Evolutionary conservation across 1,140 invertebrate species (phyloP).

Genomic region (Sinonovacula constricta): DNA sequence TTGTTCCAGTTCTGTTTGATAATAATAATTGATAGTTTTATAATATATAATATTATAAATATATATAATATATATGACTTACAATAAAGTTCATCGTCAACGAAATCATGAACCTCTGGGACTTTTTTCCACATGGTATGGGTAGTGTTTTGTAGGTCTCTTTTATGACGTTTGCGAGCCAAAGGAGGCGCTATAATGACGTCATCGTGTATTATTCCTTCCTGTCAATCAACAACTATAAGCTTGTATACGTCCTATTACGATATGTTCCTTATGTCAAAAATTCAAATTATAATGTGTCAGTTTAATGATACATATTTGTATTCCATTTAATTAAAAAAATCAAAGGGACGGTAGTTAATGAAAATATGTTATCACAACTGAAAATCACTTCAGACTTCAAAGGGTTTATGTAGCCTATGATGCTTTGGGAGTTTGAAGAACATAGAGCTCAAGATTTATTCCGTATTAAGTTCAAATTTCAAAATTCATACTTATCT

Average conservation of each 20-base stretch:
- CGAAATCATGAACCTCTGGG: conserved; percentile 38
- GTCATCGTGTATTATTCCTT: conserved; percentile 65
- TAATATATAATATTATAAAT: too few species aligned
- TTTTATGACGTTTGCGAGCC: conserved; percentile 56
- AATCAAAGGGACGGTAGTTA: neutral
- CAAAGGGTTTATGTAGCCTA: neutral
- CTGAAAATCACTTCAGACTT: neutral
- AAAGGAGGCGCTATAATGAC: conserved; percentile 63
- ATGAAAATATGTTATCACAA: neutral
- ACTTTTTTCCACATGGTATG: conserved; percentile 63
- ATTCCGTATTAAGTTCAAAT: too few species aligned
- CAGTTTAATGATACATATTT: neutral
- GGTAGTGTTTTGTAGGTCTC: conserved; percentile 41
- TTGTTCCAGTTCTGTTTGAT: too few species aligned
- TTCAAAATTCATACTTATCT: neutral
- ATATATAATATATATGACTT: too few species aligned
- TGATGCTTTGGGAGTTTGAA: too few species aligned
- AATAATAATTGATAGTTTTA: too few species aligned
- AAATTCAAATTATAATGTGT: neutral
- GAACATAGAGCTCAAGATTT: too few species aligned
- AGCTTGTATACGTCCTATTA: neutral
- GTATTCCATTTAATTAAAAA: neutral
- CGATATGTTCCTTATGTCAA: neutral
- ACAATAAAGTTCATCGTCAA: conserved; percentile 50
- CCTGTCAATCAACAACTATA: conserved; percentile 42